These are phyloP conservation scores for Rhopilema esculentum DNA, from an alignment of 30 jellyfish, hydroid and myxozoan species.

Conservation along the genomic window DNA sequence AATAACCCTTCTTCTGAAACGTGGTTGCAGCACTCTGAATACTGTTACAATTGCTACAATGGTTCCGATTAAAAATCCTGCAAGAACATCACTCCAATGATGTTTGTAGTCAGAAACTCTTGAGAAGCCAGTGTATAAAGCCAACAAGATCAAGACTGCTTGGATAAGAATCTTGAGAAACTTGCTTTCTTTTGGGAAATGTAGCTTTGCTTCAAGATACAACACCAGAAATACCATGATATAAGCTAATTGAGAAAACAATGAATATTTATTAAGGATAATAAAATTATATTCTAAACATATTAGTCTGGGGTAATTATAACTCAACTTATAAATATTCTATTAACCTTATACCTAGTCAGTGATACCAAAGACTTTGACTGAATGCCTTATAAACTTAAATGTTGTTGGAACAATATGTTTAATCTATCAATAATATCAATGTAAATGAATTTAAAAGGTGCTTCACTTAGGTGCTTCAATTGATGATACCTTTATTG, in stretches of 20 bases:
- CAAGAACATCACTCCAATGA: conserved; percentile 91
- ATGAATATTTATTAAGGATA: no score
- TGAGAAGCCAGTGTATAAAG: conserved; percentile 76
- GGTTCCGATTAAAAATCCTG: conserved; percentile 71
- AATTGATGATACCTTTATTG: no score
- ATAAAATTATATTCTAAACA: no score
- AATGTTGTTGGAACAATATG: no score
- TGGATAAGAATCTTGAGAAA: conserved; percentile 67
- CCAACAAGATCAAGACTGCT: conserved; percentile 41
- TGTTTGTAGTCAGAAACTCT: conserved; percentile 87
- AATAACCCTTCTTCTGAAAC: conserved; percentile 1
- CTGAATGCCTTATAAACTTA: no score
- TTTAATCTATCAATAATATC: no score
- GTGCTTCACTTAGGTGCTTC: no score
- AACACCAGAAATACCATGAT: conserved; percentile 65
- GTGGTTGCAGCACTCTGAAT: conserved; percentile 35
- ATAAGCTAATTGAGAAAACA: conserved; percentile 32
- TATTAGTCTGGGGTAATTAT: no score
- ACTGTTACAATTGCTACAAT: conserved; percentile 54
- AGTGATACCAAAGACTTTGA: no score
- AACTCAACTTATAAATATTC: no score
- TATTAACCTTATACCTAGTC: no score
- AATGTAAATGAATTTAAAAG: no score
- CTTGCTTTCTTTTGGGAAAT: conserved; percentile 50
- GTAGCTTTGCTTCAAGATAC: conserved; percentile 58